Evolutionary conservation across 2,888 invertebrate genomes (phyloP), one percentile per base, ranked within the genome.

Genomic region (Microchrysa polita): DNA sequence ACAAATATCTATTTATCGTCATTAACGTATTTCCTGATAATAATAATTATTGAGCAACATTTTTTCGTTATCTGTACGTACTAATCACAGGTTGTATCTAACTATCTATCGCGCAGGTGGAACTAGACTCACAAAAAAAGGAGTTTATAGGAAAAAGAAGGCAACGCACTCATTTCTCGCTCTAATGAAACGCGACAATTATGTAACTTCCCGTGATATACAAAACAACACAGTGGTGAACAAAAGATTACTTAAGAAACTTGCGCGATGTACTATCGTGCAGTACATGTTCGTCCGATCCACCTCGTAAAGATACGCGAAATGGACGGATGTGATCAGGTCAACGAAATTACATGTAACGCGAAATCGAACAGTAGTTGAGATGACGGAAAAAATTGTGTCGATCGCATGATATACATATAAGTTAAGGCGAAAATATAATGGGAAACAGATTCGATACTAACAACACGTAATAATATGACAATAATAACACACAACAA

Each of bases 351-450:
- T 65, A 48, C 65, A 40, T 18, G 55, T 23, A 69, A 69, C 16
- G 48, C 67, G 53, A 65, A 55, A 65, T 65, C 48, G 65, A 65
- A 48, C 44, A 48, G n/a, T n/a, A n/a, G 44, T 65, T 65, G 65
- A 12, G 44, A 14, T 44, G 44, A 48, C 65, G 44, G 55, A 1
- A 48, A n/a, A 55, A 55, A 40, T 44, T 20, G 5, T 48, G 40
- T 34, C 23, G 55, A 69, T 69, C 12, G 22, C 69, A 16, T 20
- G 69, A 69, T 55, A 55, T n/a, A n/a, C n/a, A n/a, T n/a, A n/a
- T 23, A 55, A 42, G 55, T 55, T 69, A 67, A 69, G 4, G 22
- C 57, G 20, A 57, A 55, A 14, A 22, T n/a, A 57, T 10, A 61
- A 20, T 22, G 48, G 42, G 12, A 63, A 65, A 16, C 14, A 44